These are phyloP conservation scores for Pluvialis apricaria DNA, from an alignment of 2,113 vertebrate species.

Conservation along the genomic window DNA sequence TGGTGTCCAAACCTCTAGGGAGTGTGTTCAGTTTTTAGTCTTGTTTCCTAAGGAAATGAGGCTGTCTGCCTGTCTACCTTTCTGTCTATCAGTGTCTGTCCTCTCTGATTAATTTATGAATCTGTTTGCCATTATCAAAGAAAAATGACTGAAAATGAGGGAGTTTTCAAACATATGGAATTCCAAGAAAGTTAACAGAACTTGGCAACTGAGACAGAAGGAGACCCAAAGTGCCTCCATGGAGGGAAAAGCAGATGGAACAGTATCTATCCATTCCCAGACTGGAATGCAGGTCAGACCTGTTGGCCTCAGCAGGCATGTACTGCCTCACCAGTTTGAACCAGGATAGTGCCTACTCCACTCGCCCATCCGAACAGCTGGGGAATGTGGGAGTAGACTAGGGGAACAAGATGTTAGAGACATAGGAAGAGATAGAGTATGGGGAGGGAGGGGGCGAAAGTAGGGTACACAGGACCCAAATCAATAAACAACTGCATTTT, in stretches of 20 bases:
- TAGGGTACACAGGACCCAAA: neutral
- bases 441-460: neutral
- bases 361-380: neutral
- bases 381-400: neutral
- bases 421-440: neutral
- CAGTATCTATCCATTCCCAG: neutral
- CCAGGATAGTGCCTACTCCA: neutral
- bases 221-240: neutral
- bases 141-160: neutral
- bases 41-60: slow-evolving; percentile 55
- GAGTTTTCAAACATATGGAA: neutral
- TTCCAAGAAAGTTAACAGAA: neutral
- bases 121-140: neutral
- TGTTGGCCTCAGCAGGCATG: neutral
- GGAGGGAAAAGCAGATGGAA: neutral
- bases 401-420: neutral
- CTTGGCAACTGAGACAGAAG: neutral
- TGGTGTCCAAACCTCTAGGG: slow-evolving; percentile 12
- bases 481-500: neutral
- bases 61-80: slow-evolving; percentile 12
- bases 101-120: neutral
- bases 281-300: neutral
- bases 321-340: neutral
- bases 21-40: slow-evolving; percentile 8
- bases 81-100: slow-evolving; percentile 7